Conservation (phyloP, 2,113 vertebrate species). For the Centropus bengalensis region DNA sequence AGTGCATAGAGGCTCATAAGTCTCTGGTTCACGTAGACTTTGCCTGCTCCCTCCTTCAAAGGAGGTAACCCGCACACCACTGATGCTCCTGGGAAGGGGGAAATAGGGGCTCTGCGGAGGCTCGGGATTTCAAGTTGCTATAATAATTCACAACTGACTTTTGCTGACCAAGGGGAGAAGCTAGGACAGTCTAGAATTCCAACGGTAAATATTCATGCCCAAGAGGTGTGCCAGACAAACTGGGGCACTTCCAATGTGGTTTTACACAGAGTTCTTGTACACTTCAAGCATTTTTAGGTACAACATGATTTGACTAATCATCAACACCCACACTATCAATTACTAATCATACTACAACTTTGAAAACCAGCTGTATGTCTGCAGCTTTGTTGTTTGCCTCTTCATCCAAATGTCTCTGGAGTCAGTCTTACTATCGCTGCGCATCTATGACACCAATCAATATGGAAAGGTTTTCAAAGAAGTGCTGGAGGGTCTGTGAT, state of each 20-base stretch:
- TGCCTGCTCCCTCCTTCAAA: not conserved
- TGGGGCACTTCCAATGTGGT: accelerated
- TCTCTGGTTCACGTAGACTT: not conserved
- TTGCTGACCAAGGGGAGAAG: not conserved
- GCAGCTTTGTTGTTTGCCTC: not conserved
- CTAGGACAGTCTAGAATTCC: not conserved
- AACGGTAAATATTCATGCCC: not conserved
- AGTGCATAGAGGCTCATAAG: not conserved
- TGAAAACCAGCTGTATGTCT: not conserved
- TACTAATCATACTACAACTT: not conserved
- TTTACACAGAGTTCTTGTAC: not conserved
- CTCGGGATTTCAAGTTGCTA: not conserved
- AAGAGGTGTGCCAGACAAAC: not conserved
- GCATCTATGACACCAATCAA: not conserved
- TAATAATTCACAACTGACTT: accelerated
- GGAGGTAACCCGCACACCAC: not conserved
- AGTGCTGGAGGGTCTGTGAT: not conserved
- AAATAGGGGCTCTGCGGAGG: not conserved
- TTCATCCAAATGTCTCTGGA: not conserved
- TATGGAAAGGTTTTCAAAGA: not conserved
- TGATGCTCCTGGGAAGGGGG: not conserved
- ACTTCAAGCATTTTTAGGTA: not conserved
- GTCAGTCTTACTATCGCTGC: not conserved
- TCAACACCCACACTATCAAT: accelerated
- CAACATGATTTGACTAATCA: not conserved